Evolutionary conservation across 2,797 vertebrate genomes (phyloP).

Genomic region (Echeneis naucrates): DNA sequence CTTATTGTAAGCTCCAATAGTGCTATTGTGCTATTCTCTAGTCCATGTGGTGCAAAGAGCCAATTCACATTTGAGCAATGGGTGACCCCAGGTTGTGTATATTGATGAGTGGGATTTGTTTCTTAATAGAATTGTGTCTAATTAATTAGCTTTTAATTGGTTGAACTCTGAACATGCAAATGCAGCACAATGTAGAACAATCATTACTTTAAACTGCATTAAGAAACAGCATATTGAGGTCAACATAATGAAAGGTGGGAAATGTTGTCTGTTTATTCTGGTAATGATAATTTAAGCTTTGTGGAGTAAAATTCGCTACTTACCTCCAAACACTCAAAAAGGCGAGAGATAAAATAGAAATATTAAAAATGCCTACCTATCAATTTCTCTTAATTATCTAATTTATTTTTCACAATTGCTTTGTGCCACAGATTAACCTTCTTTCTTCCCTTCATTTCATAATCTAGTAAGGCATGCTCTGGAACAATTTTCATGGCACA

Average conservation of each 20-base stretch:
- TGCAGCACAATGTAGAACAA: slow-evolving; percentile 81
- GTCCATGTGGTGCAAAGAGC: slow-evolving; percentile 71
- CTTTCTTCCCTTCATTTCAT: slow-evolving; percentile 59
- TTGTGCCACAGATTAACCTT: slow-evolving; percentile 62
- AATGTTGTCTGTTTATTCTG: slow-evolving; percentile 56
- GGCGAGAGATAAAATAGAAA: slow-evolving; percentile 40
- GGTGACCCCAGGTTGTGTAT: slow-evolving; percentile 83
- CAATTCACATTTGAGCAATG: slow-evolving; percentile 81
- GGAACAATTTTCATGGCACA: slow-evolving; percentile 55
- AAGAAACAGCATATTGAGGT: slow-evolving; percentile 69
- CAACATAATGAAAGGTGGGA: slow-evolving; percentile 69
- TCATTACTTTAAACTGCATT: slow-evolving; percentile 77
- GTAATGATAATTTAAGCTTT: slow-evolving; percentile 43
- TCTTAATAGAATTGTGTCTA: slow-evolving; percentile 89
- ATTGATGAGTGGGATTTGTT: slow-evolving; percentile 88
- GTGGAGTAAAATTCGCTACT: slow-evolving; percentile 8
- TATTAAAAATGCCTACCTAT: slow-evolving; percentile 50
- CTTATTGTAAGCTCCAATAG: slow-evolving; percentile 70
- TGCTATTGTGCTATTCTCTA: slow-evolving; percentile 77
- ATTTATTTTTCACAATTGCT: slow-evolving; percentile 67
- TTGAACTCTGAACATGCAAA: slow-evolving; percentile 85
- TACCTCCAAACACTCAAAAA: slow-evolving; percentile 15
- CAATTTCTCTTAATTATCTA: slow-evolving; percentile 61
- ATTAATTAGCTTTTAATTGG: slow-evolving; percentile 91
- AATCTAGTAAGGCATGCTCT: slow-evolving; percentile 65